These are phyloP conservation scores for Lamellibrachia luymesi DNA, from an alignment of 1,140 invertebrate genomes.

Conservation along the genomic window DNA sequence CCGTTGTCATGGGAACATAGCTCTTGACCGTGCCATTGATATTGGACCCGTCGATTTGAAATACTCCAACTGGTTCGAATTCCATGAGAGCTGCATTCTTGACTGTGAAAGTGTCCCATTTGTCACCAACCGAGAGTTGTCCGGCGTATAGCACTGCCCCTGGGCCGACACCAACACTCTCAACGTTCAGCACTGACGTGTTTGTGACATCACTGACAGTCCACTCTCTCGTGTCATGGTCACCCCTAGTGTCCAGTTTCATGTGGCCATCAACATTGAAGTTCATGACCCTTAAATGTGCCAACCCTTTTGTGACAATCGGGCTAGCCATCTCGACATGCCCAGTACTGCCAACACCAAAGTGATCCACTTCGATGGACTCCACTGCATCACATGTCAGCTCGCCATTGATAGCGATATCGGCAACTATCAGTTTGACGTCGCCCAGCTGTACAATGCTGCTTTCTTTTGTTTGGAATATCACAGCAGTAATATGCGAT, in stretches of 20 bases:
- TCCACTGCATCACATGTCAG: not conserved
- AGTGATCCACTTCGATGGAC: not conserved
- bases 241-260: not conserved
- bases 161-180: constrained; percentile 29
- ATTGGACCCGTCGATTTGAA: not conserved
- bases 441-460: constrained; percentile 14
- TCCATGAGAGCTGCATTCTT: constrained; percentile 8
- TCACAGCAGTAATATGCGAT: constrained; percentile 25
- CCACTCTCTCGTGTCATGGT: not conserved
- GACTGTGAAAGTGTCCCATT: constrained; percentile 11
- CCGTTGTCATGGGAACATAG: constrained; percentile 17
- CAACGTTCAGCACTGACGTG: constrained; percentile 25
- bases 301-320: not conserved
- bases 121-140: constrained; percentile 24
- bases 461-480: constrained; percentile 26
- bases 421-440: not conserved
- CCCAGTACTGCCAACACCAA: constrained; percentile 29
- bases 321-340: not conserved
- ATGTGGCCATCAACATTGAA: constrained; percentile 9
- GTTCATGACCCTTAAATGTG: not conserved
- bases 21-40: constrained; percentile 14
- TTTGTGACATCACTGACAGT: constrained; percentile 28
- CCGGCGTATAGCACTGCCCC: constrained; percentile 24
- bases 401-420: not conserved
- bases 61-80: constrained; percentile 17